A percentile compares a stretch with the other conserved stretches of the same genome.
Conservation (phyloP, 2,797 vertebrate species). For the Poecilia gillii region DNA sequence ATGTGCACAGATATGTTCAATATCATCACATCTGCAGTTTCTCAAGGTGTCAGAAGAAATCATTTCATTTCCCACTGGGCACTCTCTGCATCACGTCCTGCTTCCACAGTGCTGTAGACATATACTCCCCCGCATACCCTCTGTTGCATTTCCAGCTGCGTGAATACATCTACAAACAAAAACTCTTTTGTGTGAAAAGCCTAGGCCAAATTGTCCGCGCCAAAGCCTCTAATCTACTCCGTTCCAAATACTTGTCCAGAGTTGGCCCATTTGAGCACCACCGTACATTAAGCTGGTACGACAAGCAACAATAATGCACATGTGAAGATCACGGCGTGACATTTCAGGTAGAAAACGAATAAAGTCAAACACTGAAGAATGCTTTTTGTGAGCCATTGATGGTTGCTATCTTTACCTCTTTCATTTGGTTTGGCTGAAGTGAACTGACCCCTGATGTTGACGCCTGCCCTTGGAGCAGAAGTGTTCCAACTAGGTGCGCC, state of each 20-base stretch:
- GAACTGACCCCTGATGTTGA: conserved; percentile 47
- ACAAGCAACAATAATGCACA: not conserved
- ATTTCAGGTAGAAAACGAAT: not conserved
- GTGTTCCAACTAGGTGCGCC: conserved; percentile 19
- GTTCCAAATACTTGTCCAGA: not conserved
- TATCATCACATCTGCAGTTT: not conserved
- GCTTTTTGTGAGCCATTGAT: conserved; percentile 18
- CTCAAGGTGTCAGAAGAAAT: conserved; percentile 1
- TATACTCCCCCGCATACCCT: not conserved
- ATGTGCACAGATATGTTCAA: not conserved
- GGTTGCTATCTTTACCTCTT: conserved; percentile 9
- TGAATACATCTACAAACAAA: not conserved
- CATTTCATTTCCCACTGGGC: not conserved
- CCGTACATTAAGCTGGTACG: not conserved
- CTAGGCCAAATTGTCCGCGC: not conserved
- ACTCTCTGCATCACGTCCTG: not conserved
- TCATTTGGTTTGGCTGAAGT: conserved; percentile 43
- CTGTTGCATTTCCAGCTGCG: not conserved
- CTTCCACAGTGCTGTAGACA: not conserved
- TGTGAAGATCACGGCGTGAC: conserved; percentile 9
- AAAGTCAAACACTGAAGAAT: not conserved
- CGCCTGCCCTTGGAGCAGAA: conserved; percentile 9
- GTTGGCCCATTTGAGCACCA: not conserved
- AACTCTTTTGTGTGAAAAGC: not conserved
- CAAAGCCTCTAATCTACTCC: not conserved